Conservation (phyloP, 2,888 invertebrate species). For the Calameuta idolon region DNA sequence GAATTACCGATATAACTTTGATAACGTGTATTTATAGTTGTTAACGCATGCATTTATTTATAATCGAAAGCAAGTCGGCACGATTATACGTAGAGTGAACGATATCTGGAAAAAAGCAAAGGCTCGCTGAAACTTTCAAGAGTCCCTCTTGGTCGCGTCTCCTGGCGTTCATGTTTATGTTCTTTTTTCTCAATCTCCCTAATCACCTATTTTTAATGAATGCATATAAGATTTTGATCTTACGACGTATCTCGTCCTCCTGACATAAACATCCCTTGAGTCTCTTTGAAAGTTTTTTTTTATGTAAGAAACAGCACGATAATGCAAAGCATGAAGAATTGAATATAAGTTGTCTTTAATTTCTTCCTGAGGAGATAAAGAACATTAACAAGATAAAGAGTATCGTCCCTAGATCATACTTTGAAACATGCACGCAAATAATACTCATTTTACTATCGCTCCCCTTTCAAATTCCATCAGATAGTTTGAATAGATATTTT, state of each 20-base stretch:
- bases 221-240: not conserved
- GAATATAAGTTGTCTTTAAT: not conserved
- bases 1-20: not conserved
- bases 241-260: not conserved
- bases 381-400: conserved; percentile 38
- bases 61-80: not conserved
- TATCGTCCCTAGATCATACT: not conserved
- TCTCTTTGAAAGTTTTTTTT: not conserved
- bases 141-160: not conserved
- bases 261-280: not conserved
- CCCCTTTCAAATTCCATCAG: not conserved
- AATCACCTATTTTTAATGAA: not conserved
- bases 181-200: not conserved
- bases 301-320: not conserved
- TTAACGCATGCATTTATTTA: not conserved
- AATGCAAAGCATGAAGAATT: not conserved
- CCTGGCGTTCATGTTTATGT: not conserved
- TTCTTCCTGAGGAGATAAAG: conserved; percentile 41
- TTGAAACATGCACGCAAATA: conserved; percentile 1
- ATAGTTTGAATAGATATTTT: not conserved
- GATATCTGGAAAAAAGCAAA: not conserved
- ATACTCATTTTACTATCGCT: not conserved
- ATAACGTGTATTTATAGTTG: not conserved
- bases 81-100: not conserved
- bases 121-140: not conserved